A percentile compares a stretch with the other conserved stretches of the same genome.
These are phyloP conservation scores for Fabriciana adippe DNA, from an alignment of 2,888 invertebrate genomes.

Conservation along the genomic window DNA sequence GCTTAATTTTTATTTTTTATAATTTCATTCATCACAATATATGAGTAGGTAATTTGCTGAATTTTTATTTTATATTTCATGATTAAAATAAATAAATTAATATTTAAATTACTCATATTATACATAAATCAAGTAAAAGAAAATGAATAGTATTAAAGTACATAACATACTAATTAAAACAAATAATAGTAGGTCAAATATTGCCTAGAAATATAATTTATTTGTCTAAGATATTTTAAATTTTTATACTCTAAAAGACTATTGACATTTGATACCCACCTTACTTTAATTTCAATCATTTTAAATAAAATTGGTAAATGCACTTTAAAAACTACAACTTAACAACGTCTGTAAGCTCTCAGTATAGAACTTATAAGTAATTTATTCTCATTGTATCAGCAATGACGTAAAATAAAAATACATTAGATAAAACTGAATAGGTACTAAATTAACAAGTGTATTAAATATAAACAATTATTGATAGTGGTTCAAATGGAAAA, in stretches of 20 bases:
- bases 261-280: not conserved
- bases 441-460: not conserved
- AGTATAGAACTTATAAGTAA: constrained; percentile 1
- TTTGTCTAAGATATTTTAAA: not conserved
- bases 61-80: too few species aligned
- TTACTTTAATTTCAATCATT: constrained; percentile 16
- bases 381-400: constrained; percentile 1
- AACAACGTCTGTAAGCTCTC: constrained; percentile 1
- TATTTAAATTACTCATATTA: too few species aligned
- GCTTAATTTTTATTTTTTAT: too few species aligned
- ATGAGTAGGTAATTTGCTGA: too few species aligned
- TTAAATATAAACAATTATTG: constrained; percentile 11
- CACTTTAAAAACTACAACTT: not conserved
- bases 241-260: too few species aligned
- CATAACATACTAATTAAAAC: too few species aligned
- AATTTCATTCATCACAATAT: too few species aligned
- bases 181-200: too few species aligned
- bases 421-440: constrained; percentile 11
- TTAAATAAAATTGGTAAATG: not conserved
- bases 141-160: too few species aligned
- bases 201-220: too few species aligned
- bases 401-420: constrained; percentile 18
- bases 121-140: too few species aligned
- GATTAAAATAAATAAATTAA: too few species aligned
- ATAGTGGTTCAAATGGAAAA: constrained; percentile 1